Conservation (phyloP, 2,113 vertebrate species). For the Serinus canaria region DNA sequence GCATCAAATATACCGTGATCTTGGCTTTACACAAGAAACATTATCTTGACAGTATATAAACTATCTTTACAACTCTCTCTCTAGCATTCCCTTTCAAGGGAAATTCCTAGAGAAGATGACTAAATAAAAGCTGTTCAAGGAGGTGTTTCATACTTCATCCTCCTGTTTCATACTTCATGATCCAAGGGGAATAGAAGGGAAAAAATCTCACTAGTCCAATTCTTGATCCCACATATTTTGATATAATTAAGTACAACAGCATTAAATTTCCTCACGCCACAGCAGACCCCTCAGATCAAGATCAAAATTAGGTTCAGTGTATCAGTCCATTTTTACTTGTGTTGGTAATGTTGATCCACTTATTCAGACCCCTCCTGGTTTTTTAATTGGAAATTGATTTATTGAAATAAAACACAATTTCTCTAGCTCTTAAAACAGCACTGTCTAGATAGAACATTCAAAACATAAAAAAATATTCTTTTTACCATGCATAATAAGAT, state of each 20-base stretch:
- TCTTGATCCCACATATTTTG: background rate
- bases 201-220: background rate
- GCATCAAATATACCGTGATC: background rate
- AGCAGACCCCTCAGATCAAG: background rate
- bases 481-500: background rate
- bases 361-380: background rate
- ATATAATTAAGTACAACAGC: background rate
- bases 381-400: background rate
- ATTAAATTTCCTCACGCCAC: background rate
- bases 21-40: background rate
- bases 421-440: background rate
- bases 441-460: background rate
- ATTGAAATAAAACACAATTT: background rate
- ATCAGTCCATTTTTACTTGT: background rate
- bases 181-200: background rate
- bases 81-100: constrained; percentile 12
- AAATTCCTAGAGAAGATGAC: background rate
- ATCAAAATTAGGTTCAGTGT: background rate
- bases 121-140: background rate
- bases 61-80: constrained; percentile 1
- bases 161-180: background rate
- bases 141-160: background rate
- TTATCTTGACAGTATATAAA: constrained; percentile 31
- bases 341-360: background rate
- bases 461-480: background rate